phyloP scores from a whole-genome alignment of 92 coral and sea anemone genomes.

The Pocillopora grandis region DNA sequence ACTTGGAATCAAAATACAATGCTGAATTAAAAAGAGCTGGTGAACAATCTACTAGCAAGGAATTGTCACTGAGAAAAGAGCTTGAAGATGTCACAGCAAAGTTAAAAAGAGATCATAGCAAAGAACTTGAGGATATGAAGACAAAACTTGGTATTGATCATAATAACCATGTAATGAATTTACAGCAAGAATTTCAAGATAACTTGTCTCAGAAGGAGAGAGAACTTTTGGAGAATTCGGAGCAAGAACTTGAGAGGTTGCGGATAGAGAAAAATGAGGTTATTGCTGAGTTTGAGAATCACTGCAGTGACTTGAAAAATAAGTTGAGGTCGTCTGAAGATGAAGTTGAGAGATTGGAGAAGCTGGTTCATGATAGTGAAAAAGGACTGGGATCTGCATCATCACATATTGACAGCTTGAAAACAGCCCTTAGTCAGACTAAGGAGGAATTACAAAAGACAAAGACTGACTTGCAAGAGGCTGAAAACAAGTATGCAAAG shows the following conservation, averaged over 20 bases:
- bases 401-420: conserved; percentile 72
- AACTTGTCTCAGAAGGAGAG: conserved; percentile 50
- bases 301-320: conserved; percentile 67
- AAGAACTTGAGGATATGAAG: conserved; percentile 65
- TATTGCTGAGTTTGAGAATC: conserved; percentile 68
- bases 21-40: conserved; percentile 70
- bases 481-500: conserved; percentile 51
- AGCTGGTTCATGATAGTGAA: conserved; percentile 80
- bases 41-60: conserved; percentile 79
- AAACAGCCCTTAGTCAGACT: conserved; percentile 62
- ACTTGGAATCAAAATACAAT: conserved; percentile 77
- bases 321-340: conserved; percentile 58
- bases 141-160: conserved; percentile 61
- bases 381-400: conserved; percentile 95
- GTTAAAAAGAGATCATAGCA: conserved; percentile 63
- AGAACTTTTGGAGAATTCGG: conserved; percentile 54
- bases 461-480: conserved; percentile 67
- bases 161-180: conserved; percentile 34
- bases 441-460: conserved; percentile 59
- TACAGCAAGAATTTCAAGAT: conserved; percentile 63
- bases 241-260: conserved; percentile 66
- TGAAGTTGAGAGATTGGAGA: conserved; percentile 72
- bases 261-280: conserved; percentile 63
- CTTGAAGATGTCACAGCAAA: conserved; percentile 69
- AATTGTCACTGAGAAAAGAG: conserved; percentile 64